Evolutionary conservation across 2,113 vertebrate species (phyloP).

Genomic region (Tenebrosternarchus preto): DNA sequence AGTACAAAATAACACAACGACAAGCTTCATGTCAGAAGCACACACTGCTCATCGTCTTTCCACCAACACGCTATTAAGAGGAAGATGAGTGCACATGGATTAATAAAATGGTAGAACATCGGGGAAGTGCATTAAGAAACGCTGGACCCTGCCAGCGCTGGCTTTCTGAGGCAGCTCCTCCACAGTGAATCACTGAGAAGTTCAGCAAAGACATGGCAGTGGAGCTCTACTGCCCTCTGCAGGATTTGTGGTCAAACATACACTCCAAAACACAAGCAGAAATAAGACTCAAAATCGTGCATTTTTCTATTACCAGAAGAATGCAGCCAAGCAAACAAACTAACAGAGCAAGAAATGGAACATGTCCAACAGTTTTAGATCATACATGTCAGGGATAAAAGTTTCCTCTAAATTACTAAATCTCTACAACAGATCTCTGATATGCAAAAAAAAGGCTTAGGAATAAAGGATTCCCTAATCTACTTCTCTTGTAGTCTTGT

Average conservation of each 20-base stretch:
- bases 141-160: too few relatives aligned
- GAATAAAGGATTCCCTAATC: conserved; percentile 6
- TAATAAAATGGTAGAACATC: too few relatives aligned
- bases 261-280: not conserved
- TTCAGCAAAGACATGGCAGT: not conserved
- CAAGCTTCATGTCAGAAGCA: not conserved
- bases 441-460: not conserved
- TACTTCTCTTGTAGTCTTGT: conserved; percentile 22
- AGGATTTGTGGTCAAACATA: conserved; percentile 33
- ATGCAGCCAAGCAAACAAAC: not conserved
- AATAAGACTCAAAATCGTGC: not conserved
- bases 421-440: not conserved
- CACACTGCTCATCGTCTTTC: too few relatives aligned
- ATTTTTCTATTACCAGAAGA: too few relatives aligned
- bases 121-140: too few relatives aligned
- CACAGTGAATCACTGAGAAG: too few relatives aligned
- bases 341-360: conserved; percentile 1
- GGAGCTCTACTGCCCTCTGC: conserved; percentile 56
- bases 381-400: not conserved
- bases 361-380: not conserved
- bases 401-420: not conserved
- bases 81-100: too few relatives aligned
- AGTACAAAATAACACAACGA: not conserved
- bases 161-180: too few relatives aligned
- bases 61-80: too few relatives aligned